Conservation (phyloP, 2,888 invertebrate genomes). For the Oasisia sp. region DNA sequence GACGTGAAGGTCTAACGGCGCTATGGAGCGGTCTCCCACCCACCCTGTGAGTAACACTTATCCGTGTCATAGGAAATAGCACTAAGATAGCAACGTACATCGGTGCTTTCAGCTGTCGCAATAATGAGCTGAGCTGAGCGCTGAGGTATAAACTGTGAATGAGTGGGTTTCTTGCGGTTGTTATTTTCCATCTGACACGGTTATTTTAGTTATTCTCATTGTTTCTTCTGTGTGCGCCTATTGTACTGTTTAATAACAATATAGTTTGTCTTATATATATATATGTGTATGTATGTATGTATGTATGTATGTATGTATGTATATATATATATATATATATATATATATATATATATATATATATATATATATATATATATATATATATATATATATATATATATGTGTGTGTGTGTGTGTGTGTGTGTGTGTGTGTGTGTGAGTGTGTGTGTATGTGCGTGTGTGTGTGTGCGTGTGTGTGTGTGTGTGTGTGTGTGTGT, state of each 20-base stretch:
- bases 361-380: too few species aligned
- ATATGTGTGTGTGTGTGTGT: too few species aligned
- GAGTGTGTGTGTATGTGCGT: too few species aligned
- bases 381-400: too few species aligned
- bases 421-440: too few species aligned
- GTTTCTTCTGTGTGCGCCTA: not conserved
- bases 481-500: too few species aligned
- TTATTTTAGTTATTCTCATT: conserved; percentile 3
- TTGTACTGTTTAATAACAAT: not conserved
- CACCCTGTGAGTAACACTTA: conserved; percentile 73
- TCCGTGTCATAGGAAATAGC: not conserved
- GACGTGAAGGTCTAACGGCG: conserved; percentile 86
- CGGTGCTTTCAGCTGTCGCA: not conserved
- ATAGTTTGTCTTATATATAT: not conserved
- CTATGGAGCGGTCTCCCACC: conserved; percentile 98
- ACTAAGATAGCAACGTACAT: not conserved
- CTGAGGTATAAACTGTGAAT: not conserved
- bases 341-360: too few species aligned
- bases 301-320: too few species aligned
- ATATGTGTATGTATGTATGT: too few species aligned
- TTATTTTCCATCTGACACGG: not conserved
- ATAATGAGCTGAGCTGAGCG: not conserved
- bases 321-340: too few species aligned
- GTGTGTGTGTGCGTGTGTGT: too few species aligned
- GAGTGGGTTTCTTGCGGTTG: not conserved